These are phyloP conservation scores for Procambarus virginalis DNA, from an alignment of 1,140 invertebrate species.

Conservation along the genomic window DNA sequence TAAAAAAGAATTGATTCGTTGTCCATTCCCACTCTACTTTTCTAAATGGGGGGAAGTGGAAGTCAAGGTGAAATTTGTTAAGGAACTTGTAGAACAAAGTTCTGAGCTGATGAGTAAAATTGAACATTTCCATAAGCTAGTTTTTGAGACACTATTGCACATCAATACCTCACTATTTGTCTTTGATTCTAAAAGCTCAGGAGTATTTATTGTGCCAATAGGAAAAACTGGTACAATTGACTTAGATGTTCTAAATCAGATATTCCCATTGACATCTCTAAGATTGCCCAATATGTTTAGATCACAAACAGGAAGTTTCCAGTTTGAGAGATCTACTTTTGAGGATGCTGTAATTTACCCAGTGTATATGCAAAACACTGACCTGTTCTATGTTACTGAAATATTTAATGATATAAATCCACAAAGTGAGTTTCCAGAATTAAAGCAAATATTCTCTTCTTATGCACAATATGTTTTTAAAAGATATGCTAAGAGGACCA, in stretches of 20 bases:
- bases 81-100: not conserved
- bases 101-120: conserved; percentile 23
- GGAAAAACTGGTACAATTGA: not conserved
- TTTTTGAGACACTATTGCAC: conserved; percentile 42
- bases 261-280: not conserved
- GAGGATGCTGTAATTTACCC: conserved; percentile 54
- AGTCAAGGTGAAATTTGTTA: conserved; percentile 31
- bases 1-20: conserved; percentile 10
- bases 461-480: conserved; percentile 43
- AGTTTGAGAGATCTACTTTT: conserved; percentile 40
- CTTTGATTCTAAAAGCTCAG: not conserved
- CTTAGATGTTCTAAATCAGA: not conserved
- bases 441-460: not conserved
- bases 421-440: conserved; percentile 15
- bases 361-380: conserved; percentile 16
- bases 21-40: conserved; percentile 60
- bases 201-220: conserved; percentile 42
- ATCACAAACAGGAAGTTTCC: not conserved
- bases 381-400: conserved; percentile 39
- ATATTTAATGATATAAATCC: conserved; percentile 51
- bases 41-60: conserved; percentile 63
- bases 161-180: conserved; percentile 29
- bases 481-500: conserved; percentile 25
- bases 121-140: conserved; percentile 60
- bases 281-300: not conserved